Percentiles rank a stretch among this genome's conserved stretches.
These are phyloP conservation scores for Ptilonorhynchus violaceus DNA, from an alignment of 2,113 vertebrate genomes.

Conservation along the genomic window DNA sequence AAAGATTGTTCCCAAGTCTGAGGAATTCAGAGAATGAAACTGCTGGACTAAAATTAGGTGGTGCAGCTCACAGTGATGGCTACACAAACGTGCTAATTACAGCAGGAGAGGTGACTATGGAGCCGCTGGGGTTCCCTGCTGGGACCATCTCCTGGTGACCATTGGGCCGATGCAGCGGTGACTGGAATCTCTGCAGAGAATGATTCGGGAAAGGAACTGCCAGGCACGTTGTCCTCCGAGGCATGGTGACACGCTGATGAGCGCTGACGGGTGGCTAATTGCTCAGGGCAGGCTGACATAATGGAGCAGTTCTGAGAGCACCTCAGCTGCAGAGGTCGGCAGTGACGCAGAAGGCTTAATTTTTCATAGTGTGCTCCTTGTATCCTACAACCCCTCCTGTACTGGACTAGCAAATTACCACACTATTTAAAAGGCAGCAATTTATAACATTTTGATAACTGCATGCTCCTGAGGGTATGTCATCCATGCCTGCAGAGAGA, in stretches of 20 bases:
- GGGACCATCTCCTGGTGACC: not conserved
- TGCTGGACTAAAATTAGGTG: not conserved
- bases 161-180: rapidly evolving
- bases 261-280: not conserved
- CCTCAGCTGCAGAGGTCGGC: not conserved
- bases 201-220: not conserved
- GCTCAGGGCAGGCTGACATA: not conserved
- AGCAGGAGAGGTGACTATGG: not conserved
- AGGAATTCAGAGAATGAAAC: not conserved
- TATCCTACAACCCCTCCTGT: not conserved
- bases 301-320: not conserved
- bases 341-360: not conserved
- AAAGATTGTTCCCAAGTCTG: not conserved
- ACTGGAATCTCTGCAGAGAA: too few species aligned
- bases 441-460: slow-evolving; percentile 40
- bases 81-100: not conserved
- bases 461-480: not conserved
- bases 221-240: not conserved
- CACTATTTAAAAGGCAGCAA: slow-evolving; percentile 17
- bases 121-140: not conserved
- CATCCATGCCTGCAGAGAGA: not conserved
- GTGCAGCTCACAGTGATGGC: not conserved
- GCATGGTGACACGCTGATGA: not conserved
- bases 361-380: not conserved
- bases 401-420: slow-evolving; percentile 41